Base-by-base conservation (phyloP, 2,888 invertebrate species). In the Pedicia rivosa region DNA sequence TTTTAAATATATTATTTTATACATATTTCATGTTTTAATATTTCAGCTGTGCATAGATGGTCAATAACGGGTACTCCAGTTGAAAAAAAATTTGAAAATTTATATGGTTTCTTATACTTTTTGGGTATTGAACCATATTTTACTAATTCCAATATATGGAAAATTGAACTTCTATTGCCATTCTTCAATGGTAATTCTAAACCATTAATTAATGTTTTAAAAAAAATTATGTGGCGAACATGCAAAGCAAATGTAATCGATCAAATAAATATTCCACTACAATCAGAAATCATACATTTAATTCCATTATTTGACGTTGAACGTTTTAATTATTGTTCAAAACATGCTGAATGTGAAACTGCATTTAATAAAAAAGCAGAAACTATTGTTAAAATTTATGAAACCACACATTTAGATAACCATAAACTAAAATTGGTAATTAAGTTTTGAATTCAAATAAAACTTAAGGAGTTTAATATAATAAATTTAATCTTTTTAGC, bases 21-120 rank as follows among this genome's bases (percentile, higher is more conserved):
- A n/a, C n/a, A n/a, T n/a, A n/a, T n/a, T n/a, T n/a, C 12, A n/a
- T 13, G 7, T 29, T 17, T 38, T 37, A 12, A 51, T n/a, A n/a
- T n/a, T n/a, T n/a, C n/a, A 42, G 70, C 75, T 7, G 53, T 69
- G 2, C 72, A 78, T 56, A 66, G 76, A 32, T 84, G 84, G 83
- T 74, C 74, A 10, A 66, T 77, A 1, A 80, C 80, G 4, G 83
- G 84, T 15, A 84, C 82, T 0, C 78, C 78, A 1, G 64, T 78
- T 34, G 72, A 74, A 49, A 66, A 66, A 38, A 60, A 63, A 14
- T 53, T 73, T 13, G 59, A 66, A 47, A 72, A 72, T 65, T 46
- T 59, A 25, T 44, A 47, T 2, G 50, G 52, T 2, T 42, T 59
- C 3, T 25, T 60, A 46, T 59, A 43, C 47, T 69, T 56, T 49